Conservation (phyloP, 2,113 vertebrate species). For the Syrmaticus mikado region DNA sequence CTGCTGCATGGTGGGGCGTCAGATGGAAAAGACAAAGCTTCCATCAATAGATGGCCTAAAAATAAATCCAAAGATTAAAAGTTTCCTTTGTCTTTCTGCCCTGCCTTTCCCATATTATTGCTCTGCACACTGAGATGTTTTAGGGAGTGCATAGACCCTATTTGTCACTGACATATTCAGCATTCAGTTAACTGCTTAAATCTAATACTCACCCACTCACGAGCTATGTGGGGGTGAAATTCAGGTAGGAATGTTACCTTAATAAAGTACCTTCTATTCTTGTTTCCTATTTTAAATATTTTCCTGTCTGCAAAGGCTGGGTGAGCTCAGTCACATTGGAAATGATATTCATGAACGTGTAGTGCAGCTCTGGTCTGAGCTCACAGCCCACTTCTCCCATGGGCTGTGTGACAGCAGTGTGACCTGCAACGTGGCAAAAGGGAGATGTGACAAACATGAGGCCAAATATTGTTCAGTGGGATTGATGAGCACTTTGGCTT, state of each 20-base stretch:
- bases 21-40: slow-evolving; percentile 19
- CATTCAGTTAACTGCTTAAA: slow-evolving; percentile 27
- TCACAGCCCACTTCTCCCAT: background rate
- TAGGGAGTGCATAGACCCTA: slow-evolving; percentile 25
- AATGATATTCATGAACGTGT: background rate
- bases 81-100: slow-evolving; percentile 44
- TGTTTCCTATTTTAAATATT: background rate
- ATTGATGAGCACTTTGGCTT: background rate
- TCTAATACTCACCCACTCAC: slow-evolving; percentile 61
- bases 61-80: slow-evolving; percentile 23
- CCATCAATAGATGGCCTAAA: slow-evolving; percentile 36
- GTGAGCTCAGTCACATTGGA: background rate
- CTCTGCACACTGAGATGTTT: slow-evolving; percentile 35
- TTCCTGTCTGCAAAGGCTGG: slow-evolving; percentile 19
- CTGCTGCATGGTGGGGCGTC: background rate
- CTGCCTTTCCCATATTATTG: background rate
- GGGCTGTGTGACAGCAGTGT: background rate
- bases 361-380: background rate
- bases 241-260: slow-evolving; percentile 59
- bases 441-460: background rate
- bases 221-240: slow-evolving; percentile 62
- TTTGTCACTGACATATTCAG: slow-evolving; percentile 59
- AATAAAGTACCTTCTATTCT: slow-evolving; percentile 54
- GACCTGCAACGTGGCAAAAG: background rate
- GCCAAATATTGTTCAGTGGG: background rate